phyloP scores from a whole-genome alignment of 2,113 vertebrate genomes.

The Dipodomys ordii region DNA sequence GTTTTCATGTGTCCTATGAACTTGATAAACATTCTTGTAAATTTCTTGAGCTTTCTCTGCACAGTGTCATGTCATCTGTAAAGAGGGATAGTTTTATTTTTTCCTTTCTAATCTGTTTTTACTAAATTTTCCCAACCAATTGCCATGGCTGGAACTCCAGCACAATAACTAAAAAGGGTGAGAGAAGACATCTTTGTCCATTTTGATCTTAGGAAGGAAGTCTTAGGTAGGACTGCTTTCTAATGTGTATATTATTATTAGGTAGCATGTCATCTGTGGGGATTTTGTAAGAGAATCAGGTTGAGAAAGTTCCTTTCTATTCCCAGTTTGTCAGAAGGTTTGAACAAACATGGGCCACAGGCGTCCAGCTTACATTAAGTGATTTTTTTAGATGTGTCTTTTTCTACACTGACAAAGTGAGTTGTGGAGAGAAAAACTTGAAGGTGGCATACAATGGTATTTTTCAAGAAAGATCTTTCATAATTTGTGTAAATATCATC shows the following conservation, averaged over 20 bases:
- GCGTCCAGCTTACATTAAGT: too few species aligned
- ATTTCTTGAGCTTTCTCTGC: neutral
- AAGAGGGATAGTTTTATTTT: neutral
- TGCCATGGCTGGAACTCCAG: neutral
- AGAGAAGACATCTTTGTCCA: neutral
- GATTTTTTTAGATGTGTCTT: neutral
- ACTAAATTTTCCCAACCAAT: neutral
- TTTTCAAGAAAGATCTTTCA: neutral
- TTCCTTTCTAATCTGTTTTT: neutral
- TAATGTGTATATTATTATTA: neutral
- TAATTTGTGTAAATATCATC: neutral
- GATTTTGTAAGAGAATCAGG: neutral
- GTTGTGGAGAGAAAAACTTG: neutral
- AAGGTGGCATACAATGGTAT: neutral
- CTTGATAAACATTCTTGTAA: neutral
- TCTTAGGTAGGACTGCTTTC: neutral
- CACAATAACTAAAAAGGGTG: neutral
- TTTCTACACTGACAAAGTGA: neutral
- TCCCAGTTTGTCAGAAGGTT: neutral
- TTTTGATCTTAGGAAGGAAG: neutral
- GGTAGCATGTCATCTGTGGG: neutral
- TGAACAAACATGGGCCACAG: neutral
- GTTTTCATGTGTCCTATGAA: neutral
- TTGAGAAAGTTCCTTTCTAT: neutral
- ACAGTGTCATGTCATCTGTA: neutral